Conservation (phyloP, 2,797 vertebrate genomes). For the Sebastes trivittatus region DNA sequence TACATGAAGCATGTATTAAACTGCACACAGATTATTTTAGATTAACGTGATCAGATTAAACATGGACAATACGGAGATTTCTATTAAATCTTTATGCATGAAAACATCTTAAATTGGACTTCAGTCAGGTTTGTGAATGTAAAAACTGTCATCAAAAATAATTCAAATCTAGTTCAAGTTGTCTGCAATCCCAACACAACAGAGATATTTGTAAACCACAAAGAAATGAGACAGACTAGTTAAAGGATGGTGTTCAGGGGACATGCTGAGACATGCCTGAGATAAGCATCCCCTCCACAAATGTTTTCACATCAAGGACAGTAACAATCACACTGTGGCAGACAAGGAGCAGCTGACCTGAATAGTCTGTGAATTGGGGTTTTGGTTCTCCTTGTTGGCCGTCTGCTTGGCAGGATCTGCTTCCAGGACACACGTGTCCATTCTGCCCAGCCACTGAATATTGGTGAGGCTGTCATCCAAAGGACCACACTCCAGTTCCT, state of each 20-base stretch:
- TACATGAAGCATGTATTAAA: too few relatives aligned
- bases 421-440: slow-evolving; percentile 80
- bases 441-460: slow-evolving; percentile 92
- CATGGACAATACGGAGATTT: neutral
- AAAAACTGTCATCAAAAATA: neutral
- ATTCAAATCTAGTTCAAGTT: neutral
- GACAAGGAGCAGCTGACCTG: slow-evolving; percentile 59
- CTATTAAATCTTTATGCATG: neutral
- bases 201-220: neutral
- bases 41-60: neutral
- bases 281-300: neutral
- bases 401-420: slow-evolving; percentile 69
- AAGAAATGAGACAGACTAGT: neutral
- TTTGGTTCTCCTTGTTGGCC: slow-evolving; percentile 83
- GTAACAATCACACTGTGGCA: neutral
- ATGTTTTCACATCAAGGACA: neutral
- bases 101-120: neutral
- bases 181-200: neutral
- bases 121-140: neutral
- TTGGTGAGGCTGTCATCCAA: slow-evolving; percentile 92
- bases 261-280: neutral
- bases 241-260: neutral
- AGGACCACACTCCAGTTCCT: slow-evolving; percentile 65
- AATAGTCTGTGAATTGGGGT: neutral
- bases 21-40: neutral